phyloP scores from a whole-genome alignment of 2,797 vertebrate species.

The Sebastes melanostomus region DNA sequence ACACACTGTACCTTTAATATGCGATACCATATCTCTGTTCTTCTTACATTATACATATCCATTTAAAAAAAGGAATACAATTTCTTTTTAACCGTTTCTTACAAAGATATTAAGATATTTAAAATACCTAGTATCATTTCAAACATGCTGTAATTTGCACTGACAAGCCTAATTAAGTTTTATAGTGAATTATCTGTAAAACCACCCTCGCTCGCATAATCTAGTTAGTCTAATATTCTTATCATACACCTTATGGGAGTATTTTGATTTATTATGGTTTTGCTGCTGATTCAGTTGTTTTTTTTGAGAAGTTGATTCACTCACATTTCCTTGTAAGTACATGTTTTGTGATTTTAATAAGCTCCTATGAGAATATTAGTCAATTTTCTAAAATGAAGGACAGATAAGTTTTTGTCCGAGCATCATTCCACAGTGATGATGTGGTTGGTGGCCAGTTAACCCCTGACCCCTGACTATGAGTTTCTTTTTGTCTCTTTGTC shows the following conservation, averaged over 20 bases:
- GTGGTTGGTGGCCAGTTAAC: slow-evolving; percentile 17
- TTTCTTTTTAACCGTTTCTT: too few species aligned
- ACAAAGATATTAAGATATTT: too few species aligned
- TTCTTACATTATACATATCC: not conserved
- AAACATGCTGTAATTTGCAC: not conserved
- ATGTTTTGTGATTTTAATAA: not conserved
- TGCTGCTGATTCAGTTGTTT: not conserved
- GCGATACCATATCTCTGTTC: not conserved
- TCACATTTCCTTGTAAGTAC: not conserved
- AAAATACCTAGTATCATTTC: not conserved
- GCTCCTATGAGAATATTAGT: not conserved
- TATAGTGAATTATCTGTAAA: not conserved
- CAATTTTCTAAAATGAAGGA: not conserved
- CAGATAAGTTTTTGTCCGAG: not conserved
- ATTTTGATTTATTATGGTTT: not conserved
- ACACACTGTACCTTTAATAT: not conserved
- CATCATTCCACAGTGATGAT: slow-evolving; percentile 23
- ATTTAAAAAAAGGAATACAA: not conserved
- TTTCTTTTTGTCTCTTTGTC: slow-evolving; percentile 26
- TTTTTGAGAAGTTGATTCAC: not conserved
- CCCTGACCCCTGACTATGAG: slow-evolving; percentile 24
- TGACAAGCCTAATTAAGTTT: not conserved
- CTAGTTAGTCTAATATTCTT: not conserved
- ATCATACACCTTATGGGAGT: not conserved
- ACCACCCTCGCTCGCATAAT: not conserved